Percentiles rank a stretch among this genome's conserved stretches.
phyloP scores from a whole-genome alignment of 92 coral and sea anemone genomes.

The Parazoanthus darwini region DNA sequence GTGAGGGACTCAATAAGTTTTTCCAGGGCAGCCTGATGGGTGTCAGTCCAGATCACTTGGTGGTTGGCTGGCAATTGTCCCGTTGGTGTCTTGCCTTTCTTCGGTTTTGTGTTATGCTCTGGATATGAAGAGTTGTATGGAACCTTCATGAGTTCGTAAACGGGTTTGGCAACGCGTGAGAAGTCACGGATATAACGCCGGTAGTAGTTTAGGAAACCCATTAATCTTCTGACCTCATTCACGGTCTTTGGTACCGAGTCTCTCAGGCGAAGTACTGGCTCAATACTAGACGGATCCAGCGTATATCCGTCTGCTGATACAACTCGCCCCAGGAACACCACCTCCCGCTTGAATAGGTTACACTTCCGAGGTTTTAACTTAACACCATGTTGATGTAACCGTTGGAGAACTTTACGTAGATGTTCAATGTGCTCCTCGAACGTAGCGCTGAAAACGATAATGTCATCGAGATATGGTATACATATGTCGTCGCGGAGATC shows the following conservation, averaged over 20 bases:
- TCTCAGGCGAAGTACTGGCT: slow-evolving; percentile 49
- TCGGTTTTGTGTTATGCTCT: slow-evolving; percentile 7
- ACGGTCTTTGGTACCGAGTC: slow-evolving; percentile 61
- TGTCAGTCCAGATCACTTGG: slow-evolving; percentile 54
- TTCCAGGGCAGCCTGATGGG: slow-evolving; percentile 56
- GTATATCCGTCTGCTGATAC: background rate
- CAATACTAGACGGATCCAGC: slow-evolving; percentile 53
- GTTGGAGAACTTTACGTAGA: too few relatives aligned
- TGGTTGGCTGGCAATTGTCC: slow-evolving; percentile 57
- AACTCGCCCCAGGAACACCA: too few relatives aligned
- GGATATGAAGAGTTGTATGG: slow-evolving; percentile 19
- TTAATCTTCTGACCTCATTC: slow-evolving; percentile 55
- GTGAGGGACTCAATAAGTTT: slow-evolving; percentile 41
- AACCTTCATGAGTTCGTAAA: slow-evolving; percentile 52
- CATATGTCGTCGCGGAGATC: slow-evolving; percentile 41
- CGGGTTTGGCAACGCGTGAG: slow-evolving; percentile 48
- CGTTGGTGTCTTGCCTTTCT: background rate
- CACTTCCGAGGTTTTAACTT: too few relatives aligned
- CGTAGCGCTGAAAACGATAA: too few relatives aligned
- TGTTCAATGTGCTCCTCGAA: too few relatives aligned
- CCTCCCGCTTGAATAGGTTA: too few relatives aligned
- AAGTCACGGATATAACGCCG: slow-evolving; percentile 56
- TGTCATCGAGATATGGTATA: too few relatives aligned
- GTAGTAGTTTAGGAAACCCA: slow-evolving; percentile 65
- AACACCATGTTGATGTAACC: too few relatives aligned